Evolutionary conservation across 1,140 invertebrate species (phyloP), one percentile per base, ranked within the genome.

Genomic region (Drosophila sproati): DNA sequence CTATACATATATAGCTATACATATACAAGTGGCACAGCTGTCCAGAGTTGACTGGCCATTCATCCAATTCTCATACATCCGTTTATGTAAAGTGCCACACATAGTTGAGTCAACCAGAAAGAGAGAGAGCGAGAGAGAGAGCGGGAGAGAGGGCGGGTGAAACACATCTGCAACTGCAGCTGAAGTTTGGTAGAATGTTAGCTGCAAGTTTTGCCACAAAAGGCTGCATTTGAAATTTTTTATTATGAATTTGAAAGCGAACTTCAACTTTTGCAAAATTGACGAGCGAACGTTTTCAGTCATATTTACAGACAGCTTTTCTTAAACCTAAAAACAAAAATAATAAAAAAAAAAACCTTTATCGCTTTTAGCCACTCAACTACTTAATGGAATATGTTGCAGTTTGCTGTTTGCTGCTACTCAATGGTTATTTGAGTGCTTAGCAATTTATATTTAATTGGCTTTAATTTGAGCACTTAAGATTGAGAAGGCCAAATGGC

Each of bases 381-480:
- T 83, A 77, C 80, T 59, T 77, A 77, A 83, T 50, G 32, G 7
- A 5, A 47, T 37, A 29, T 7, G 34, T 29, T 34, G 20, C 61
- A 20, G 20, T 12, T 47, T 54, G 39, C 31, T 5, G 4, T 10
- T 59, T 43, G 20, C 3, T n/a, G 2, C 28, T 39, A 3, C 5
- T 35, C 48, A 31, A 51, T 41, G 54, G 50, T 59, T 20, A 51
- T 41, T 45, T 54, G 54, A 73, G 63, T 73, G 70, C 35, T 29
- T 6, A 47, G 56, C 52, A 76, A 83, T 66, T 77, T 69, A 72
- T 69, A 85, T 68, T 68, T 73, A 80, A 82, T 82, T 82, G 80
- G 57, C 74, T 71, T 74, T 43, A n/a, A 75, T 29, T 56, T 48
- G 63, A 37, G 55, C 3, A 52, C 2, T 35, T 32, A 32, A 50